phyloP scores from a whole-genome alignment of 2,888 invertebrate species.

The Erebia palarica region DNA sequence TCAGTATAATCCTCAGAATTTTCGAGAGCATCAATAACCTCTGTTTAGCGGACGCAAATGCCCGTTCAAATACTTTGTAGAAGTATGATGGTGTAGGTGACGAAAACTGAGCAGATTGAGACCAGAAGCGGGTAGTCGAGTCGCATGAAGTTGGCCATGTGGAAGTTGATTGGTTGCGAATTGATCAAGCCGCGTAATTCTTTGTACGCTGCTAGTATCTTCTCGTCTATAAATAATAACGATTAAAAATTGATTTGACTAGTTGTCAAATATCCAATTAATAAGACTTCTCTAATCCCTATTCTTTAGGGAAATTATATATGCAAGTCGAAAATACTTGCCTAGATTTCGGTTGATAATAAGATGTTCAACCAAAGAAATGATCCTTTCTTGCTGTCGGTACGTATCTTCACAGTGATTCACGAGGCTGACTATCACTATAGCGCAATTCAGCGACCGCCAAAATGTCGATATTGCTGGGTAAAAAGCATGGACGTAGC shows the following conservation, averaged over 20 bases:
- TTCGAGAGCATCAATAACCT: neutral
- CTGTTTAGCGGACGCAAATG: neutral
- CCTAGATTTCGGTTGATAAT: constrained; percentile 59
- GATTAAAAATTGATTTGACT: too few species aligned
- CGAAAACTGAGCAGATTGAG: constrained; percentile 64
- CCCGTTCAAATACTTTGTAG: constrained; percentile 52
- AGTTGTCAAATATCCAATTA: too few species aligned
- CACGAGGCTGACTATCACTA: constrained; percentile 55
- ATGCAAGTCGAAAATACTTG: constrained; percentile 42
- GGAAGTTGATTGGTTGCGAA: constrained; percentile 57
- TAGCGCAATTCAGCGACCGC: constrained; percentile 54
- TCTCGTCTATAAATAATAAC: constrained; percentile 48
- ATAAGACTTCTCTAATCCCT: too few species aligned
- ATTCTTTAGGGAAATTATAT: constrained; percentile 21
- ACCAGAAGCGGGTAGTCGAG: constrained; percentile 59
- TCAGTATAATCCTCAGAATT: neutral
- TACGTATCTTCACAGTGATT: constrained; percentile 57
- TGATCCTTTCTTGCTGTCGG: constrained; percentile 53
- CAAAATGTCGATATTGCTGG: constrained; percentile 55
- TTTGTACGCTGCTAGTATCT: constrained; percentile 47
- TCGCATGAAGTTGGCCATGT: constrained; percentile 60
- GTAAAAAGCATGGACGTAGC: constrained; percentile 47
- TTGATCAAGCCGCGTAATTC: constrained; percentile 55
- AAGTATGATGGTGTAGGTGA: constrained; percentile 69
- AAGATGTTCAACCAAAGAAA: constrained; percentile 58